phyloP scores from a whole-genome alignment of 2,113 vertebrate species.

The Megalops atlanticus region DNA sequence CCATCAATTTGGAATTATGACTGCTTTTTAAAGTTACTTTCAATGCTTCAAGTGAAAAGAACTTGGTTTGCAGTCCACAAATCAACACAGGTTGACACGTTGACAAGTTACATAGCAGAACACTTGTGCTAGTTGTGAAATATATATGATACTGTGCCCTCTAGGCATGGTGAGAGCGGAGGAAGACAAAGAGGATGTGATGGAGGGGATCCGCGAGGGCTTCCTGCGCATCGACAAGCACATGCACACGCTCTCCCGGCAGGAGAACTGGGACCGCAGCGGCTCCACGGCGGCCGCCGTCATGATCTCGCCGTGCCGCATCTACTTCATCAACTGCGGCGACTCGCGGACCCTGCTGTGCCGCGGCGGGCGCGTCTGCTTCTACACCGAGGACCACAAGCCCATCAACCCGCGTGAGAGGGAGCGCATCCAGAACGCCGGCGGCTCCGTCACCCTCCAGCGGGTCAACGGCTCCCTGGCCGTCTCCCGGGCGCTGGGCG shows the following conservation, averaged over 20 bases:
- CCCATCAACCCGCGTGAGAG: conserved; percentile 74
- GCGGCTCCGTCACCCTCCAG: conserved; percentile 73
- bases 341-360: conserved; percentile 79
- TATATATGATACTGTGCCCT: no score
- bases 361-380: conserved; percentile 63
- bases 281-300: conserved; percentile 72
- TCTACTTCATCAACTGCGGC: conserved; percentile 80
- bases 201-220: conserved; percentile 64
- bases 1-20: no score
- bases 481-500: conserved; percentile 76
- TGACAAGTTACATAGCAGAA: no score
- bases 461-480: conserved; percentile 79
- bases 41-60: no score
- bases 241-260: conserved; percentile 67
- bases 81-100: no score
- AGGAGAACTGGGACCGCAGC: conserved; percentile 69
- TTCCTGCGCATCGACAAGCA: conserved; percentile 73
- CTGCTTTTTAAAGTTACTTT: no score
- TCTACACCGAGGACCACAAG: conserved; percentile 82
- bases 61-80: no score
- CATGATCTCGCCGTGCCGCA: conserved; percentile 67
- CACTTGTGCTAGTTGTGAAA: background rate
- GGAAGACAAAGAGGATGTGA: conserved; percentile 66
- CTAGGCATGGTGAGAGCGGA: conserved; percentile 59
- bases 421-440: conserved; percentile 78